Evolutionary conservation across 1,140 invertebrate genomes (phyloP), one percentile per base, ranked within the genome.

Genomic region (Oryzaephilus surinamensis): DNA sequence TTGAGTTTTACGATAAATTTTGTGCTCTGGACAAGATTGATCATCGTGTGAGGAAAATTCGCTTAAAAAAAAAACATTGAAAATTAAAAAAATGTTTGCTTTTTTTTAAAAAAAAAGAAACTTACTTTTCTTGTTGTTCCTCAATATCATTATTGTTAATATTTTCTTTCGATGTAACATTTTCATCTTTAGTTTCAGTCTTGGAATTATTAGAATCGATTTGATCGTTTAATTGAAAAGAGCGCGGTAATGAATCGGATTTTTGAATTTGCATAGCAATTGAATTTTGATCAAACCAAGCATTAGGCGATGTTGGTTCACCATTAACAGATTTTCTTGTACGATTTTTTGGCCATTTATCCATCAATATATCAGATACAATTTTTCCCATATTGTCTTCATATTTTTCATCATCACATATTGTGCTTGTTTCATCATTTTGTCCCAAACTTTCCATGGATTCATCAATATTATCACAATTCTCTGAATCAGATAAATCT

Each of bases 321-420:
- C 20, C 20, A 10, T 10, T 10, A 0, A 21, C 20, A 21, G 4
- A 6, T n/a, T 24, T 24, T 2, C 8, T 24, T 24, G 23, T 3
- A 38, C 79, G 77, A 45, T 88, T 81, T 41, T 89, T 86, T 47
- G 88, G 84, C 48, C 81, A 73, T 52, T 83, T 88, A 52, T 88
- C 79, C 73, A 86, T 81, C 2, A 90, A 64, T 12, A 90, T 67
- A 55, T 88, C 81, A 10, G 82, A 76, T 14, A 90, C 84, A 18
- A 91, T 87, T 53, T 83, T 74, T 50, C 84, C 81, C 19, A 85
- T 63, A 1, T 38, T 28, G 28, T 41, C 28, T 34, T 42, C 8
- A 18, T 13, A 10, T 11, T 33, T 10, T 30, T 48, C 52, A 28
- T 11, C 40, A 17, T 32, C 44, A 34, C 51, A 38, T n/a, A n/a